Evolutionary conservation across 2,888 invertebrate genomes (phyloP), one percentile per base, ranked within the genome.

Genomic region (Pandemis cinnamomeana): DNA sequence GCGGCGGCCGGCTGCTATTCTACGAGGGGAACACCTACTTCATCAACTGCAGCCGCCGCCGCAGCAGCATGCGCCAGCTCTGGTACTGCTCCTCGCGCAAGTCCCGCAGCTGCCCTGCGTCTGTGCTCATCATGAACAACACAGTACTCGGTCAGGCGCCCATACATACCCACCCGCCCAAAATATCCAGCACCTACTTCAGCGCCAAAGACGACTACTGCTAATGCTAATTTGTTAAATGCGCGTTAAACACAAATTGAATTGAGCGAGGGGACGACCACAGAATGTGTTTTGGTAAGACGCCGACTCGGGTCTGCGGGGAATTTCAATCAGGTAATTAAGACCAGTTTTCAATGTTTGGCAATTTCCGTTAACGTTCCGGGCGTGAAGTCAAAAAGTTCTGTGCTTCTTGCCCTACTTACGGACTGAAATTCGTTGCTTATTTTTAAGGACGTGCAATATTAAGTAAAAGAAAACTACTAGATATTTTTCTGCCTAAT

Each of bases 51-150:
- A 82, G 86, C 60, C 87, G 85, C 77, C 85, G 81, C 46, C 83
- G 84, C 77, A 82, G 84, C 71, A 82, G 85, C 74, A 77, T 85
- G 13, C 84, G 88, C 6, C 80, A 89, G 60, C 84, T 90, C 51
- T 90, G 90, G 89, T 90, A 88, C 82, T 89, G 90, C 76, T 91
- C 90, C 2, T 88, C 87, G n/a, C 81, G 90, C 72, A 89, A 86
- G 77, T 89, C 89, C 10, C 84, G 84, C 41, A 85, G 83, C 75
- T 91, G 91, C 77, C 84, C 83, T 5, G 90, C 89, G 13, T 88
- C 89, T 2, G 77, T 91, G 46, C 82, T 89, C 67, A 90, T 88
- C 7, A 78, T 86, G 71, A 84, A 88, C 76, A 87, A 87, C 77
- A 80, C 79, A 36, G 84, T 91, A 42, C 79, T 90, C 53, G 87